These are phyloP conservation scores for Diarsia brunnea DNA, from an alignment of 2,888 invertebrate species.

Conservation along the genomic window DNA sequence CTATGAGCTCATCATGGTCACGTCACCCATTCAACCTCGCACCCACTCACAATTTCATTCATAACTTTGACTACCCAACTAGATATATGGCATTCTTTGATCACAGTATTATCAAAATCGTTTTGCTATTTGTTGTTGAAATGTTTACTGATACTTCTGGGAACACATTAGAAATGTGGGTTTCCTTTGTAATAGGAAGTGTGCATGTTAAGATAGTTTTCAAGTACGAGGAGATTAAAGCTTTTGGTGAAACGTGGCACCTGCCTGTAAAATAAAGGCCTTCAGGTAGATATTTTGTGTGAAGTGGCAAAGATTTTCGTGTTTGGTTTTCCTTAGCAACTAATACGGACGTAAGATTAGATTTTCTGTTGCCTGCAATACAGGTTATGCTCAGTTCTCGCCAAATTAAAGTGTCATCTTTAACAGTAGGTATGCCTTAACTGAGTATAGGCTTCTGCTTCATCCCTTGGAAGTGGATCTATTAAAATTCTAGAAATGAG, in stretches of 20 bases:
- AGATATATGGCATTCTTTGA: constrained; percentile 59
- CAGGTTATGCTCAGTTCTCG: neutral
- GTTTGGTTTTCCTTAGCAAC: neutral
- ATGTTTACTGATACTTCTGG: constrained; percentile 43
- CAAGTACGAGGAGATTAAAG: constrained; percentile 40
- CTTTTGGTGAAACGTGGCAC: constrained; percentile 26
- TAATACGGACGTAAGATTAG: neutral
- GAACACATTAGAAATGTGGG: constrained; percentile 47
- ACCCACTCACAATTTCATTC: constrained; percentile 68
- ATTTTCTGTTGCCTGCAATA: constrained; percentile 12
- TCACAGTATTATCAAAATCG: constrained; percentile 53
- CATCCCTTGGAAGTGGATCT: neutral
- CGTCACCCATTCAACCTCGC: constrained; percentile 68
- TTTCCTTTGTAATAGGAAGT: constrained; percentile 36
- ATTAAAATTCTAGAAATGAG: neutral
- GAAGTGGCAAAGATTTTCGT: neutral
- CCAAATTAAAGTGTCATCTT: neutral
- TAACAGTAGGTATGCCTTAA: neutral
- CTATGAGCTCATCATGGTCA: constrained; percentile 63
- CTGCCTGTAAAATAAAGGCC: constrained; percentile 34
- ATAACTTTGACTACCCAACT: constrained; percentile 54
- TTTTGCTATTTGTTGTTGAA: constrained; percentile 46
- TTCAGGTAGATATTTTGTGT: constrained; percentile 1
- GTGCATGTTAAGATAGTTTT: constrained; percentile 15
- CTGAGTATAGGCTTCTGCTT: neutral